These are phyloP conservation scores for Myripristis murdjan DNA, from an alignment of 2,797 vertebrate species.

Conservation along the genomic window DNA sequence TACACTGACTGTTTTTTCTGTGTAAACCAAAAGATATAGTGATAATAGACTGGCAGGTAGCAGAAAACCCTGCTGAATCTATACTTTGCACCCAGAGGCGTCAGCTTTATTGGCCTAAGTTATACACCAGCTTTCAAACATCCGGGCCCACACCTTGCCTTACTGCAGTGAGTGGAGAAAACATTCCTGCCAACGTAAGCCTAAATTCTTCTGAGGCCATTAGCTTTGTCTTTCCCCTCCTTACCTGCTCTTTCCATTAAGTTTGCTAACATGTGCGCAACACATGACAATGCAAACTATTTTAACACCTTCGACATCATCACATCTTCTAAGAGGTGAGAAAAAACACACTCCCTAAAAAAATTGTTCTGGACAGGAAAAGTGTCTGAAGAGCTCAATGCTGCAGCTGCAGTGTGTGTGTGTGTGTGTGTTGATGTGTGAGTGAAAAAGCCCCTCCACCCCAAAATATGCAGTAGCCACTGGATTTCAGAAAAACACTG, in stretches of 20 bases:
- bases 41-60: too few species aligned
- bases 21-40: too few species aligned
- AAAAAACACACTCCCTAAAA: constrained; percentile 53
- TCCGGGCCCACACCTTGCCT: background rate
- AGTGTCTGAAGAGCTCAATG: constrained; percentile 43
- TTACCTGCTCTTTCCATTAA: constrained; percentile 37
- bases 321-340: constrained; percentile 51
- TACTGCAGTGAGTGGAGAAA: background rate
- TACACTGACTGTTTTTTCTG: too few species aligned
- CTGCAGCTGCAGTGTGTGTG: background rate
- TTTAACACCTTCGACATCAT: constrained; percentile 69
- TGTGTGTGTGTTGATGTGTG: background rate
- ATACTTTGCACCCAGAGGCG: constrained; percentile 31
- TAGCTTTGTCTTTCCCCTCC: background rate
- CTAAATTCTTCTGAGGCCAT: constrained; percentile 43
- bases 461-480: constrained; percentile 41
- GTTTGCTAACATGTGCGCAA: constrained; percentile 71
- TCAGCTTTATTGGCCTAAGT: constrained; percentile 32
- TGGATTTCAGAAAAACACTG: too few species aligned
- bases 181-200: constrained; percentile 24
- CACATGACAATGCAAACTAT: constrained; percentile 79
- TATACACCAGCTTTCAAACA: background rate
- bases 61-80: background rate
- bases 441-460: constrained; percentile 28
- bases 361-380: constrained; percentile 47